Conservation (phyloP, 1,140 invertebrate species). For the Idris sp. region DNA sequence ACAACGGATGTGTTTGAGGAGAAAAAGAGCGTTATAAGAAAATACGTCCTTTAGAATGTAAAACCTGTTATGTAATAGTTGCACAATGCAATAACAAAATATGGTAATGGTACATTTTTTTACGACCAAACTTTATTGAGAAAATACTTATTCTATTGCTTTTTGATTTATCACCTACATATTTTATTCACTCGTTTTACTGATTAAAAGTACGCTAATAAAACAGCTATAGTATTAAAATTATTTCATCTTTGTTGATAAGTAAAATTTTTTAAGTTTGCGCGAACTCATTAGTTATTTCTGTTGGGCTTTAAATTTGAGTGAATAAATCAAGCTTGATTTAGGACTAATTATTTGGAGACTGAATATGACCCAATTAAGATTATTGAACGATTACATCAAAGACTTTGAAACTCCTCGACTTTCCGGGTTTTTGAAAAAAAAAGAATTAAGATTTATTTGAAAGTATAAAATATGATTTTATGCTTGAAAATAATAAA, state of each 20-base stretch:
- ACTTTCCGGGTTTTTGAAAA: too few relatives aligned
- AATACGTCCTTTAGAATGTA: constrained; percentile 3
- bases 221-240: too few relatives aligned
- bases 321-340: neutral
- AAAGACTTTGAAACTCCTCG: neutral
- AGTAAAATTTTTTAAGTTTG: too few relatives aligned
- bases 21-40: constrained; percentile 25
- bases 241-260: too few relatives aligned
- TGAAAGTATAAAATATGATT: too few relatives aligned
- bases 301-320: neutral
- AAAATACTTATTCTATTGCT: constrained; percentile 11
- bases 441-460: too few relatives aligned
- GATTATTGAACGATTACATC: constrained; percentile 1
- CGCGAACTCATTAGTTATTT: too few relatives aligned
- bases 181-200: neutral
- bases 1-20: constrained; percentile 29
- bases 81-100: constrained; percentile 23
- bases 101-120: constrained; percentile 34
- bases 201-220: neutral
- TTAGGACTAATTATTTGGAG: neutral
- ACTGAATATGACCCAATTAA: neutral
- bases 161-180: constrained; percentile 23
- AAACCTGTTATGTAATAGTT: constrained; percentile 26
- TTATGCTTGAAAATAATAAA: too few relatives aligned
- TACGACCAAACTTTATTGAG: constrained; percentile 21